Percentiles rank a stretch among this genome's conserved stretches.
Conservation (phyloP, 1,140 invertebrate species). For the Hypsibius dujardini region DNA sequence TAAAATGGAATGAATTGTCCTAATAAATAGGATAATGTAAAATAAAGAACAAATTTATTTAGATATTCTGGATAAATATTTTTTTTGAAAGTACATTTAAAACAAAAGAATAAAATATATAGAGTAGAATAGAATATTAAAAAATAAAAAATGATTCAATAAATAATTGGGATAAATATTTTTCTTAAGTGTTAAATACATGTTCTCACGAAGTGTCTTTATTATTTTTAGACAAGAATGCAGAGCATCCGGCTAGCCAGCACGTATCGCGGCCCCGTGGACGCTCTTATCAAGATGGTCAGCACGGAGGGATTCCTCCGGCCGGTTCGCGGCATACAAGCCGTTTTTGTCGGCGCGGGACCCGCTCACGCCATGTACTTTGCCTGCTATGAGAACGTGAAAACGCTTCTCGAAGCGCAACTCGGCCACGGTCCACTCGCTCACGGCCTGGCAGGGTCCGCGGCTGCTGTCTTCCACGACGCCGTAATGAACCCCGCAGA, state of each 20-base stretch:
- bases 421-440: slow-evolving; percentile 47
- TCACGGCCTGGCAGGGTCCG: slow-evolving; percentile 45
- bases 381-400: slow-evolving; percentile 85
- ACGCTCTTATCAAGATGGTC: slow-evolving; percentile 70
- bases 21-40: no score
- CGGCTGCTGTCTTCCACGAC: slow-evolving; percentile 85
- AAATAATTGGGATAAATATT: no score
- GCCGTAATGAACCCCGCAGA: slow-evolving; percentile 96
- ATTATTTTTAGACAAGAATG: slow-evolving; percentile 74
- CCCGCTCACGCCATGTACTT: slow-evolving; percentile 99
- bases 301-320: slow-evolving; percentile 69
- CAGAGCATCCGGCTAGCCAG: slow-evolving; percentile 63
- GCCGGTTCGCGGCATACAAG: slow-evolving; percentile 76
- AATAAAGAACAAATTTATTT: no score
- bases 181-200: no score
- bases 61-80: no score
- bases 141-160: no score
- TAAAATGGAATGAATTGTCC: no score
- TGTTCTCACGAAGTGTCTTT: background rate
- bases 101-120: no score
- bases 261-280: slow-evolving; percentile 47
- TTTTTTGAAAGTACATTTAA: no score
- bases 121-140: no score
- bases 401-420: slow-evolving; percentile 44
- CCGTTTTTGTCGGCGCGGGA: slow-evolving; percentile 77